Conservation (phyloP, 2,797 vertebrate species). For the Bufotes viridis region DNA sequence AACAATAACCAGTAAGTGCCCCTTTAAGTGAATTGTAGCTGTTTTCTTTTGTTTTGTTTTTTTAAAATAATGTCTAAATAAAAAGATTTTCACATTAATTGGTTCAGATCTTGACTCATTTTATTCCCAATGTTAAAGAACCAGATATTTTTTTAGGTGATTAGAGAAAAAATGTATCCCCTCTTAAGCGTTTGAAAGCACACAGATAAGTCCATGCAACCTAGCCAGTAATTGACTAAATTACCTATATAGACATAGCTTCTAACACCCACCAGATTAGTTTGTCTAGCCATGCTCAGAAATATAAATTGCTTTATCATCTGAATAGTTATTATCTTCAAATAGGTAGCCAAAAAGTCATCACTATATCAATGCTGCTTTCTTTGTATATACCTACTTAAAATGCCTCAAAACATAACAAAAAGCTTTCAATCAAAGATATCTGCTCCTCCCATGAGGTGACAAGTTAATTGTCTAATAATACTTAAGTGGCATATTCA, state of each 20-base stretch:
- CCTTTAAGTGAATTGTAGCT: no score
- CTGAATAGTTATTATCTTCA: background rate
- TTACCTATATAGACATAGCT: background rate
- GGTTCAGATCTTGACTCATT: no score
- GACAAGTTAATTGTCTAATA: constrained; percentile 30
- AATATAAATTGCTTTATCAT: background rate
- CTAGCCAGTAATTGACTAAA: background rate
- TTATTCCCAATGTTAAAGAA: no score
- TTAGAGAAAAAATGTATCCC: no score
- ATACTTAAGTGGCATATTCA: background rate
- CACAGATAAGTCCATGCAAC: background rate
- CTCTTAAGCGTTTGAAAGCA: background rate
- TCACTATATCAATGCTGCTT: background rate
- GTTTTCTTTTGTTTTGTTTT: no score
- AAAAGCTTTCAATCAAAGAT: background rate
- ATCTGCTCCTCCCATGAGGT: background rate
- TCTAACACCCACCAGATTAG: background rate
- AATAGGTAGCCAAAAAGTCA: background rate
- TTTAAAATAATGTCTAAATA: no score
- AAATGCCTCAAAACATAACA: background rate
- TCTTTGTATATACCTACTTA: background rate
- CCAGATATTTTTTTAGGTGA: no score
- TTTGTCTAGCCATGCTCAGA: constrained; percentile 32
- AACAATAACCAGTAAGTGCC: no score
- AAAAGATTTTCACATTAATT: no score